Base-by-base conservation (phyloP, 2,113 vertebrate genomes). In the Cyanocitta stelleri region DNA sequence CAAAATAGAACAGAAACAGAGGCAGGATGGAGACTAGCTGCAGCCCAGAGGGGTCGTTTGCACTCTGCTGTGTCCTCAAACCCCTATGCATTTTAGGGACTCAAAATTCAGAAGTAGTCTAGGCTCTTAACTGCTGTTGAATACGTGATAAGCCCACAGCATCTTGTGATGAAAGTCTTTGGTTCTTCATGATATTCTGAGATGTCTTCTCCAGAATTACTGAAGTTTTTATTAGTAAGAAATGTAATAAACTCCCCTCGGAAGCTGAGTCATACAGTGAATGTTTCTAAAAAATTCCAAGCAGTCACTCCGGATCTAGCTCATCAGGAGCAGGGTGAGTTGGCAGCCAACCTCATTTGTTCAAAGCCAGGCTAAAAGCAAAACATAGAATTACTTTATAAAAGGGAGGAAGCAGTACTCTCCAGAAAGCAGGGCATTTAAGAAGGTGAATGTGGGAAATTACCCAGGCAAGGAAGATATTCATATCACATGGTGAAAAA, bases 201-300 rank as follows among this genome's bases (percentile, higher is more conserved):
- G 68, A 80, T 81, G 44, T 68, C 69, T 95, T 89, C 83, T 95
- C n/a, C 48, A 93, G 90, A 95, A 88, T 77, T 83, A 91, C 72
- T 30, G 19, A 95, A 83, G 80, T 74, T 95, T 95, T 95, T 96
- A 77, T 95, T 92, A 95, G 64, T 74, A 90, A 90, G 72, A 91
- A 86, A 94, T 86, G 67, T 68, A 90, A 93, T 93, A 84, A 96
- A 78, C 63, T 95, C 59, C 16, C 35, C 86, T 95, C 52, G 44
- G 94, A 95, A 96, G 95, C 94, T 96, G 95, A 96, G 83, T 95
- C 95, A 96, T 92, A 35, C 72, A 67, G 46, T 1, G 64, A 77
- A 87, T 71, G 87, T 67, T 86, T 85, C 94, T 93, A 95, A 95
- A 96, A 93, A 83, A 90, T 74, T 92, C 56, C 56, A 52, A 73